A percentile compares a stretch with the other conserved stretches of the same genome.
phyloP scores from a whole-genome alignment of 1,140 invertebrate species.

The Caligus rogercresseyi region DNA sequence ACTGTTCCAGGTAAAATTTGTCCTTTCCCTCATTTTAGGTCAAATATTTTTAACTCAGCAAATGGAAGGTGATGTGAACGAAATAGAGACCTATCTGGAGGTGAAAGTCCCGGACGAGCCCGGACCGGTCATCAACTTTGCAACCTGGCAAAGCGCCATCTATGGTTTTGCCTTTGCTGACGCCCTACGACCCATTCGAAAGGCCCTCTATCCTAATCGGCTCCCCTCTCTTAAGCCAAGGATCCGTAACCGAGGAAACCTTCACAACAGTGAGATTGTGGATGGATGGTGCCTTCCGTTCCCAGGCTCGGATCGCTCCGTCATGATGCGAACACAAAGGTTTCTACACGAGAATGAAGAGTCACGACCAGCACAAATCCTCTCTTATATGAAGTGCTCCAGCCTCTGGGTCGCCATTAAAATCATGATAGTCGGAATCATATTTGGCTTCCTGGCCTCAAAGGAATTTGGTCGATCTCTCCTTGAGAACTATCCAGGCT shows the following conservation, averaged over 20 bases:
- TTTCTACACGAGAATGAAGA: slow-evolving; percentile 46
- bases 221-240: slow-evolving; percentile 43
- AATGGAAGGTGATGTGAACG: slow-evolving; percentile 44
- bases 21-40: slow-evolving; percentile 6
- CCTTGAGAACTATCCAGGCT: slow-evolving; percentile 42
- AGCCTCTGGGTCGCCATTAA: slow-evolving; percentile 20
- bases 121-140: slow-evolving; percentile 42
- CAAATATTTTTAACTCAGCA: slow-evolving; percentile 22
- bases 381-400: slow-evolving; percentile 40
- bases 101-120: slow-evolving; percentile 1
- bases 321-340: slow-evolving; percentile 54
- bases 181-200: slow-evolving; percentile 42
- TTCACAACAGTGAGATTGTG: slow-evolving; percentile 1
- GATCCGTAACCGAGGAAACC: slow-evolving; percentile 29
- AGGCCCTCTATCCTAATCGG: slow-evolving; percentile 42
- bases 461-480: slow-evolving; percentile 35
- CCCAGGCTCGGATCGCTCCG: slow-evolving; percentile 54
- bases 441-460: slow-evolving; percentile 47
- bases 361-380: slow-evolving; percentile 47
- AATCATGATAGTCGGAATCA: slow-evolving; percentile 33
- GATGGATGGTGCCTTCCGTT: slow-evolving; percentile 40
- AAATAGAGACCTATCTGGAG: slow-evolving; percentile 50
- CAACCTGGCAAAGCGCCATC: slow-evolving; percentile 62
- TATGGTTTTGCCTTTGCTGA: slow-evolving; percentile 43
- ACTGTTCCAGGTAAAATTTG: no score